Evolutionary conservation across 1,140 invertebrate genomes (phyloP), one percentile per base, ranked within the genome.

Genomic region (Zaprionus ghesquierei): DNA sequence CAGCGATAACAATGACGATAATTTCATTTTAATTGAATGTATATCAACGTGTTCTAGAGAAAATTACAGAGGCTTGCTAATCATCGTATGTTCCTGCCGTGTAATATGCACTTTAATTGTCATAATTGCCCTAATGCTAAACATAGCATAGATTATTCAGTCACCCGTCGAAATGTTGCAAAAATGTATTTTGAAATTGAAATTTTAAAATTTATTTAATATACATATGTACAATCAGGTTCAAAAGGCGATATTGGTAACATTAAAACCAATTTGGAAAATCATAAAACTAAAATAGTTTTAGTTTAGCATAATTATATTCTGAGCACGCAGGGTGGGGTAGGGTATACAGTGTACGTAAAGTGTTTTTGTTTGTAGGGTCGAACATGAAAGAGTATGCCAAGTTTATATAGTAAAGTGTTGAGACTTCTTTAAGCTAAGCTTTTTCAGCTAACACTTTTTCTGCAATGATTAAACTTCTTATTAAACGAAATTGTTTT

Each of bases 1-100:
- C 35, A 41, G n/a, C 54, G 74, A 75, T 81, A 86, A 81, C 74
- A 81, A 81, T 77, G 61, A 53, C 55, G 29, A 70, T 81, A 81
- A 77, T 75, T 77, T 65, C 69, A 23, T 74, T 63, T 75, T 77
- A 85, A 75, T 58, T 61, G 41, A 38, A 85, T 46, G 50, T 68
- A 59, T 68, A 74, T 68, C 65, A 77, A 54, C 73, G 29, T 41
- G 35, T n/a, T 5, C 18, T 12, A 51, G 55, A 61, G 49, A 79
- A 60, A n/a, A 68, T 69, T 68, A 81, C 69, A 35, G 15, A 69
- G 50, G 74, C 38, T 5, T 65, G 75, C 41, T n/a, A n/a, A 41
- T 65, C 65, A 69, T 69, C 69, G 23, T 22, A 56, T 51, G 41
- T 46, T 29, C 25, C 12, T 8, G 12, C 9, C 12, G 6, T 22